Evolutionary conservation across 2,113 vertebrate species (phyloP).

Genomic region (Rhynchomys soricoides): DNA sequence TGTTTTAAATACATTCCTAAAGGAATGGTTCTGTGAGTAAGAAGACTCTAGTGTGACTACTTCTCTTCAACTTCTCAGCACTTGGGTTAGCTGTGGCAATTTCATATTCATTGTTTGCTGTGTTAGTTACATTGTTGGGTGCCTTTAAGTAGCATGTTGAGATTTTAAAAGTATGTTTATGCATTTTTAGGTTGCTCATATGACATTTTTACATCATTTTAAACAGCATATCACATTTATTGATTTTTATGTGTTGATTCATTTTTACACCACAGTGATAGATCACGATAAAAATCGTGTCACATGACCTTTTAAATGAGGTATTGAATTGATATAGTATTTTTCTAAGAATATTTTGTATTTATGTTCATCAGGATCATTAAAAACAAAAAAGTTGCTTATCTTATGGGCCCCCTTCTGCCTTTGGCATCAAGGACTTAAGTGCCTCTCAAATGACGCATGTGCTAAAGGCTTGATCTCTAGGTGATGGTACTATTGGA

Average conservation of each 20-base stretch:
- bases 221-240: not conserved
- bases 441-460: not conserved
- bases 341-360: not conserved
- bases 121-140: not conserved
- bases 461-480: not conserved
- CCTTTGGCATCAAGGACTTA: not conserved
- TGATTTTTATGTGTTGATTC: not conserved
- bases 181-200: not conserved
- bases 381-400: not conserved
- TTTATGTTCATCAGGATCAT: not conserved
- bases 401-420: not conserved
- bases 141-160: not conserved
- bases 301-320: not conserved
- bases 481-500: no score
- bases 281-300: not conserved
- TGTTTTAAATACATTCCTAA: not conserved
- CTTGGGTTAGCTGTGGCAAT: not conserved
- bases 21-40: not conserved
- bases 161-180: not conserved
- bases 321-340: not conserved
- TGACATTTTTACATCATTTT: not conserved
- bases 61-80: not conserved
- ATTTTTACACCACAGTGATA: not conserved
- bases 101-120: not conserved
- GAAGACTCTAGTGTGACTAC: not conserved